phyloP scores from a whole-genome alignment of 1,140 invertebrate genomes.

The Stegodyphus dumicola region DNA sequence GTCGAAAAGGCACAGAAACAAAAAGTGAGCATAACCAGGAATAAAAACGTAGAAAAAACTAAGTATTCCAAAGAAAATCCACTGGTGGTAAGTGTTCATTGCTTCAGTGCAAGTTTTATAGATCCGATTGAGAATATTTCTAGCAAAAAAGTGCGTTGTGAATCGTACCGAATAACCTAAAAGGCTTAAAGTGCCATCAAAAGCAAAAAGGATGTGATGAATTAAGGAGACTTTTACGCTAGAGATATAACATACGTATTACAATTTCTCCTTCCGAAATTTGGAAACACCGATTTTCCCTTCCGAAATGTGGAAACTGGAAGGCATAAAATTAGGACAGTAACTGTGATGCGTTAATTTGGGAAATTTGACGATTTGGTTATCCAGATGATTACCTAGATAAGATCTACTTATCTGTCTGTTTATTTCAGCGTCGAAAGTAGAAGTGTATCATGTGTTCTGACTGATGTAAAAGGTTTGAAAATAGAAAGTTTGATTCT shows the following conservation, averaged over 20 bases:
- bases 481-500: too few species aligned
- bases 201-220: background rate
- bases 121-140: too few species aligned
- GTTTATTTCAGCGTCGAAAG: too few species aligned
- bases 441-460: too few species aligned
- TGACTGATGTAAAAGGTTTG: too few species aligned
- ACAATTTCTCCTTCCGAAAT: too few species aligned
- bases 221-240: background rate
- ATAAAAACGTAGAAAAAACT: constrained; percentile 9
- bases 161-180: background rate
- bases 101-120: too few species aligned
- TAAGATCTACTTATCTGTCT: too few species aligned
- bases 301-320: too few species aligned
- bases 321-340: background rate
- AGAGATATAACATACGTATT: background rate
- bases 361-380: too few species aligned
- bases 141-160: background rate
- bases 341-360: background rate
- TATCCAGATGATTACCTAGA: too few species aligned
- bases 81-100: constrained; percentile 25
- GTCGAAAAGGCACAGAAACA: background rate
- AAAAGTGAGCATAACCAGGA: background rate
- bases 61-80: constrained; percentile 4
- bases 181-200: background rate
- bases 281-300: too few species aligned